These are phyloP conservation scores for Microplitis deprimator DNA, from an alignment of 2,888 invertebrate genomes.

Conservation along the genomic window DNA sequence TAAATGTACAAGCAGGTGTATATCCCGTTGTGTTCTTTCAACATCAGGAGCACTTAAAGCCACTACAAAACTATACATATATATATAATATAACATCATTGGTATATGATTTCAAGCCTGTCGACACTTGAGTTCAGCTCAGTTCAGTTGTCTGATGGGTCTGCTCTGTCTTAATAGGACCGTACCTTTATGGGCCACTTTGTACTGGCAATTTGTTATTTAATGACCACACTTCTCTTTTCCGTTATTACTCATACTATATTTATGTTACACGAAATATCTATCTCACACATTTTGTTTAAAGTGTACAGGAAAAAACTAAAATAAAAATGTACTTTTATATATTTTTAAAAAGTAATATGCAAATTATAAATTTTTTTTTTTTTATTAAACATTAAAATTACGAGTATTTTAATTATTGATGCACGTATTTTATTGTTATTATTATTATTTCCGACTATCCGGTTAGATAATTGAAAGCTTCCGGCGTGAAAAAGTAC, in stretches of 20 bases:
- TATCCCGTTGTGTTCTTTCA: slow-evolving; percentile 1
- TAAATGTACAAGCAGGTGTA: slow-evolving; percentile 27
- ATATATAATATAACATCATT: too few species aligned
- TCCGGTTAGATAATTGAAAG: slow-evolving; percentile 27
- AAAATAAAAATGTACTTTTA: too few species aligned
- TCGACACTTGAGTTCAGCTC: slow-evolving; percentile 39
- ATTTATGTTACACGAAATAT: too few species aligned
- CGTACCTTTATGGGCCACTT: slow-evolving; percentile 59
- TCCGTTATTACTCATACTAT: not conserved
- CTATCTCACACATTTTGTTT: not conserved
- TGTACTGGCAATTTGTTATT: slow-evolving; percentile 59
- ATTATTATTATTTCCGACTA: not conserved
- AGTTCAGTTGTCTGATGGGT: not conserved
- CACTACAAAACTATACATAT: not conserved
- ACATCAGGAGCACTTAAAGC: not conserved
- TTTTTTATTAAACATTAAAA: not conserved
- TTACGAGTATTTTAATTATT: not conserved
- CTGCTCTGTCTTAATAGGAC: slow-evolving; percentile 58
- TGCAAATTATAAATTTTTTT: slow-evolving; percentile 18
- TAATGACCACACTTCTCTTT: slow-evolving; percentile 57
- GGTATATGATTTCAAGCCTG: slow-evolving; percentile 3
- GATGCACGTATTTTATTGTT: not conserved
- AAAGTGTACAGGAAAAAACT: slow-evolving; percentile 8
- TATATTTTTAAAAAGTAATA: slow-evolving; percentile 3
- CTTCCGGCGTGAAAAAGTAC: slow-evolving; percentile 30